phyloP scores from a whole-genome alignment of 1,140 invertebrate genomes.

The Asobara japonica region DNA sequence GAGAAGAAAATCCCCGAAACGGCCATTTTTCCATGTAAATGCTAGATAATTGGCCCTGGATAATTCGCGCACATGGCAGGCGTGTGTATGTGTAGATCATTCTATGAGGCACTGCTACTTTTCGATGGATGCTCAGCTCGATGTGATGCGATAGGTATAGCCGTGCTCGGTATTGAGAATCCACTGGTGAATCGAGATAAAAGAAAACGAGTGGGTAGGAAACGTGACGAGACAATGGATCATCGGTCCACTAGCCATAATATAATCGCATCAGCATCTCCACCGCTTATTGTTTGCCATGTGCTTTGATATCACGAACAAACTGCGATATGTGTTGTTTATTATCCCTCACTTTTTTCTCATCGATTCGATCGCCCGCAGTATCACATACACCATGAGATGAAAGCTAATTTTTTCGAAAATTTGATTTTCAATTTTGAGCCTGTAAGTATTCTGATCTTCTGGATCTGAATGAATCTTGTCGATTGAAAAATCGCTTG shows the following conservation, averaged over 20 bases:
- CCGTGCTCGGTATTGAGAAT: neutral
- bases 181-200: slow-evolving; percentile 62
- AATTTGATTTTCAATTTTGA: neutral
- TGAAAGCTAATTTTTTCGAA: neutral
- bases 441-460: neutral
- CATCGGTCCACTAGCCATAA: slow-evolving; percentile 64
- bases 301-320: slow-evolving; percentile 60
- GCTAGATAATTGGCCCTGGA: neutral
- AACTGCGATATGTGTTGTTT: slow-evolving; percentile 26
- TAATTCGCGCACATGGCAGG: too few relatives aligned
- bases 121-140: slow-evolving; percentile 67
- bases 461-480: neutral
- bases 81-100: too few relatives aligned
- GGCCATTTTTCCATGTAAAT: too few relatives aligned
- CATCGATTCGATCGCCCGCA: neutral
- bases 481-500: too few relatives aligned
- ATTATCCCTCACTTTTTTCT: neutral
- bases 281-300: slow-evolving; percentile 58
- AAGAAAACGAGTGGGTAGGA: slow-evolving; percentile 64
- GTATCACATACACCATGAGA: neutral
- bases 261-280: slow-evolving; percentile 69
- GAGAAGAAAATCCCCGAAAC: too few relatives aligned
- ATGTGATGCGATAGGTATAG: slow-evolving; percentile 52
- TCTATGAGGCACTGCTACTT: slow-evolving; percentile 51
- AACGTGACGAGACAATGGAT: slow-evolving; percentile 68